Percentiles rank a stretch among this genome's conserved stretches.
These are phyloP conservation scores for Oreortyx pictus DNA, from an alignment of 2,797 vertebrate species.

Conservation along the genomic window DNA sequence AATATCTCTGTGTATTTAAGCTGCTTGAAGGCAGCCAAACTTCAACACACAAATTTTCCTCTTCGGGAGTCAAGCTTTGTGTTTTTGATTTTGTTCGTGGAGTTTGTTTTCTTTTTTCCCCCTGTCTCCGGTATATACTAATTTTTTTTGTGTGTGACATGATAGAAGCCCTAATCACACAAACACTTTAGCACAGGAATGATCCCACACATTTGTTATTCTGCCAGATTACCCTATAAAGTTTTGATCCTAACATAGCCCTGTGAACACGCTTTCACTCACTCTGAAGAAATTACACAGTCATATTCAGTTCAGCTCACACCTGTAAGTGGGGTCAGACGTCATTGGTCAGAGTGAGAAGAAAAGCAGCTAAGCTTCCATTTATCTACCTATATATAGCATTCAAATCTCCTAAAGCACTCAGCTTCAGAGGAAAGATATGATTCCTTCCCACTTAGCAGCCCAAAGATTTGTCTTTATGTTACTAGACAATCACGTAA, in stretches of 20 bases:
- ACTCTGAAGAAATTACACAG: neutral
- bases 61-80: neutral
- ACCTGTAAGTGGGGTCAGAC: neutral
- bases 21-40: neutral
- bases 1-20: neutral
- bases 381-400: neutral
- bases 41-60: neutral
- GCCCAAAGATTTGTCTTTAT: neutral
- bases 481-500: neutral
- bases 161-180: neutral
- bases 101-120: neutral
- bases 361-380: neutral
- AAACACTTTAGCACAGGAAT: neutral
- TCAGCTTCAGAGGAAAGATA: neutral
- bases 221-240: neutral
- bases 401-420: neutral
- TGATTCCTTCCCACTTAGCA: neutral
- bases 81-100: neutral
- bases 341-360: neutral
- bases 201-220: neutral
- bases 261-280: accelerated
- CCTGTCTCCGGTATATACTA: accelerated
- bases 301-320: neutral
- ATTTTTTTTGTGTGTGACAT: neutral
- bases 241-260: neutral